A percentile compares a stretch with the other conserved stretches of the same genome.
phyloP scores from a whole-genome alignment of 2,113 vertebrate species.

The Felis chaus region DNA sequence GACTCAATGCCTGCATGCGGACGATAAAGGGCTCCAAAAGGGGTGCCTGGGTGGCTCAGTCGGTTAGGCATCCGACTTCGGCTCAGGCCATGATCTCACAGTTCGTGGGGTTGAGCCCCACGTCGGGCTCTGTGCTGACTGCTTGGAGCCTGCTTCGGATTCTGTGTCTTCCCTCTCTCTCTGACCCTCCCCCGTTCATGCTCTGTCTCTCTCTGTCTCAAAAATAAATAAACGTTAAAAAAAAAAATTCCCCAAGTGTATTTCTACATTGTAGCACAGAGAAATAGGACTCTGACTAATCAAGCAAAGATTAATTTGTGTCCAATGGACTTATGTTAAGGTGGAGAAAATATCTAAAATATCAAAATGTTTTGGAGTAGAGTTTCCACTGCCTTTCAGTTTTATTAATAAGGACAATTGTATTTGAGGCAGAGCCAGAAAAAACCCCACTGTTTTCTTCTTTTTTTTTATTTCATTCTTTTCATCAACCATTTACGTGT shows the following conservation, averaged over 20 bases:
- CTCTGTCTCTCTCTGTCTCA: too few species aligned
- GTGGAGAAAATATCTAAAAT: slow-evolving; percentile 15
- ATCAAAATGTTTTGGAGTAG: background rate
- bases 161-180: too few species aligned
- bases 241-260: background rate
- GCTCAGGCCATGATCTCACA: too few species aligned
- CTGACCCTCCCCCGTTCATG: too few species aligned
- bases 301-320: background rate
- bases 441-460: background rate
- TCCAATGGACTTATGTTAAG: background rate
- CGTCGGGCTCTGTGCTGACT: too few species aligned
- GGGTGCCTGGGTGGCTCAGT: too few species aligned
- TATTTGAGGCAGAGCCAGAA: background rate
- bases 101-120: too few species aligned
- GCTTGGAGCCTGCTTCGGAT: too few species aligned
- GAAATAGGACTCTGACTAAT: background rate
- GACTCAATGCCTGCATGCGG: background rate
- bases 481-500: background rate
- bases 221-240: too few species aligned
- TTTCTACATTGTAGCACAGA: background rate
- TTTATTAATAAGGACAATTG: slow-evolving; percentile 11
- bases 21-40: background rate
- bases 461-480: background rate
- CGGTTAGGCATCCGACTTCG: too few species aligned
- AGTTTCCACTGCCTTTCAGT: background rate